Base-by-base conservation (phyloP, 2,888 invertebrate species). In the Chelonus formosanus region DNA sequence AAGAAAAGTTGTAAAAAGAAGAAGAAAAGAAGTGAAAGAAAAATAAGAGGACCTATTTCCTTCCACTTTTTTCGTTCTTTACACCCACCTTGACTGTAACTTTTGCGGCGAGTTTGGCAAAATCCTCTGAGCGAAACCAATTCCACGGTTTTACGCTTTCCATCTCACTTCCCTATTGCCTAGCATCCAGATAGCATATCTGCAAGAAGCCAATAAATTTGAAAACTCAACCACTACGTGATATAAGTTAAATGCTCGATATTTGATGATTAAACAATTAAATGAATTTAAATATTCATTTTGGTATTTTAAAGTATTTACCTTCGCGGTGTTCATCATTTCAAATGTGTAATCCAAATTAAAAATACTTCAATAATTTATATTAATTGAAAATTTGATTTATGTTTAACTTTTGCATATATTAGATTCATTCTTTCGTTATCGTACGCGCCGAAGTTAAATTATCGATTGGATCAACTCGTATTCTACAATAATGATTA, bases 61-160 rank as follows among this genome's bases (percentile, higher is more conserved):
- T 62, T 47, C 40, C 32, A 62, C 32, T 60, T 50, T 5, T 40
- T 60, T 32, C 35, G 3, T 43, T 20, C 20, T 61, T 65, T 40
- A 35, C 54, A 10, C 34, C n/a, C 44, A 55, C 57, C 56, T 20
- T 8, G 55, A 48, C 10, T 52, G 63, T 59, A 65, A 65, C 59
- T 68, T 68, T 50, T 61, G 64, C 58, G 62, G 62, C 10, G 59
- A 59, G 68, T 65, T 65, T 48, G 50, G 61, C 56, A 56, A 65
- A 61, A 54, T 61, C 63, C 63, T 45, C 58, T 54, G 47, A 62
- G 65, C 61, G 65, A 59, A 68, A 68, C 68, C 68, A 62, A 68
- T 68, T 68, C 68, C 62, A 65, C 59, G 65, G 62, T 58, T 68
- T 68, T 62, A 47, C 65, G 68, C 62, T 65, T 52, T 62, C 45